Percentiles rank a stretch among this genome's conserved stretches.
phyloP scores from a whole-genome alignment of 2,888 invertebrate genomes.

The Drosophila phalerata region DNA sequence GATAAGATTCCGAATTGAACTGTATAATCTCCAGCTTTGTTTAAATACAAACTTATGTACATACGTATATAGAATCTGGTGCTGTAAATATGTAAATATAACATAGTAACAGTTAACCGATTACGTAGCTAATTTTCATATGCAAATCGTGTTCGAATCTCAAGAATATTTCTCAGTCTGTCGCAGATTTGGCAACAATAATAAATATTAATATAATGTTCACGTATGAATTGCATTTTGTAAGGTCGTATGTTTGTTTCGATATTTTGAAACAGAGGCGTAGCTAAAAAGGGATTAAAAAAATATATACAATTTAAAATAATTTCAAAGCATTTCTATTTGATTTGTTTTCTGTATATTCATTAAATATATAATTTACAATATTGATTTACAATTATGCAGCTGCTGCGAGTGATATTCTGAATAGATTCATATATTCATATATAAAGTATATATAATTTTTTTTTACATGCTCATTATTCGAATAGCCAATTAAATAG shows the following conservation, averaged over 20 bases:
- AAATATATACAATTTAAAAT: background rate
- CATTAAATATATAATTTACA: conserved; percentile 59
- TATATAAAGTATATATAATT: background rate
- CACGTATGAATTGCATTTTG: conserved; percentile 62
- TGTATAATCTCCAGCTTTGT: conserved; percentile 13
- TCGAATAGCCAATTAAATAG: conserved; percentile 54
- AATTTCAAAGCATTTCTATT: background rate
- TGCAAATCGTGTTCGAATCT: background rate
- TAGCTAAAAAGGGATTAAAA: background rate
- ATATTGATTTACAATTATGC: conserved; percentile 55
- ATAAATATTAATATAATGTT: conserved; percentile 31
- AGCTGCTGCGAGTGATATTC: conserved; percentile 39
- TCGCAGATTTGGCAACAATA: background rate
- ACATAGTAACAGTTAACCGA: conserved; percentile 24
- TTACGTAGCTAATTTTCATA: conserved; percentile 26
- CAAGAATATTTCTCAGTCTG: background rate
- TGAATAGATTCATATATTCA: conserved; percentile 39
- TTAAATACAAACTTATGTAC: background rate
- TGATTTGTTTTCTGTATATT: conserved; percentile 29
- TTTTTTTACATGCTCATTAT: conserved; percentile 43
- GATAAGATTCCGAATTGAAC: conserved; percentile 32
- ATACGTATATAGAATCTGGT: background rate
- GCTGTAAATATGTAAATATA: conserved; percentile 17
- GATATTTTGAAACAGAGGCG: conserved; percentile 15
- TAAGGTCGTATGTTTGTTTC: conserved; percentile 51